phyloP scores from a whole-genome alignment of 2,797 vertebrate species.

The Serranus cabrilla region DNA sequence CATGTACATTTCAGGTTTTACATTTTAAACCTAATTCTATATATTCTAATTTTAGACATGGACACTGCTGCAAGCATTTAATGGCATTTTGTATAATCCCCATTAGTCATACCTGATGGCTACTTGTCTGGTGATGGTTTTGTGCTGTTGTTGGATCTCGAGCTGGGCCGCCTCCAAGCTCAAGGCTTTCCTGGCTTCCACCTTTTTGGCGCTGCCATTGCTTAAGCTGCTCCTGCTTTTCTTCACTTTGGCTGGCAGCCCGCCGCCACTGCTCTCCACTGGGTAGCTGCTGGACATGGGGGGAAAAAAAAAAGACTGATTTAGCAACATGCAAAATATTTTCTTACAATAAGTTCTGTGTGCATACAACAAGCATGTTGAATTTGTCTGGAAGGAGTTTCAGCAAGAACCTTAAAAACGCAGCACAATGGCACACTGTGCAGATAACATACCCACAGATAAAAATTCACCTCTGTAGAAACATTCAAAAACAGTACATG shows the following conservation, averaged over 20 bases:
- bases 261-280: constrained; percentile 69
- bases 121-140: constrained; percentile 81
- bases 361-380: background rate
- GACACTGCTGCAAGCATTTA: background rate
- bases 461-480: background rate
- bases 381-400: background rate
- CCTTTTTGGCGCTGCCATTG: constrained; percentile 73
- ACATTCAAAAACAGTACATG: background rate
- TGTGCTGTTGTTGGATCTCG: constrained; percentile 64
- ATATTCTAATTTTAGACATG: too few species aligned
- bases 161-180: constrained; percentile 87
- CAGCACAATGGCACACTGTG: background rate
- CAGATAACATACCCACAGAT: background rate
- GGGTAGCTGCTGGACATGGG: constrained; percentile 67
- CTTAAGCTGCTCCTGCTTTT: constrained; percentile 76
- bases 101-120: constrained; percentile 74
- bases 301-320: background rate
- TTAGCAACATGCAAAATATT: constrained; percentile 11
- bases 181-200: constrained; percentile 80
- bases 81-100: background rate
- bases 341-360: background rate
- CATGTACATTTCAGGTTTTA: background rate
- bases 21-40: background rate
- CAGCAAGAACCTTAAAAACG: background rate
- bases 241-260: constrained; percentile 78